These are phyloP conservation scores for Drosophila kokeensis DNA, from an alignment of 2,888 invertebrate genomes.

Conservation along the genomic window DNA sequence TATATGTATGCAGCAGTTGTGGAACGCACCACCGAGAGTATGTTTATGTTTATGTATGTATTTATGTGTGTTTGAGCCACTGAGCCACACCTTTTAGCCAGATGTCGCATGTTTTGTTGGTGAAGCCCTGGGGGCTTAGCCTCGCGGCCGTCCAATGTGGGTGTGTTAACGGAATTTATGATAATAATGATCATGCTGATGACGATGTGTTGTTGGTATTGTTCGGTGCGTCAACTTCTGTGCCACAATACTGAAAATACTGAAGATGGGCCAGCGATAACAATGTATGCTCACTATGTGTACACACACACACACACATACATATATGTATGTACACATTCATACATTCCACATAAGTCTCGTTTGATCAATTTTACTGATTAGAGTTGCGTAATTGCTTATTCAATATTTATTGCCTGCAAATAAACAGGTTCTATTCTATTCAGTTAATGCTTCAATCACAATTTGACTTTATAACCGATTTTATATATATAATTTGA, in stretches of 20 bases:
- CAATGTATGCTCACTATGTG: conserved; percentile 9
- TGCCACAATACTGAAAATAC: conserved; percentile 38
- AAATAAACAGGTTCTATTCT: neutral
- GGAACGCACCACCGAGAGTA: conserved; percentile 14
- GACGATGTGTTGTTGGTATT: conserved; percentile 8
- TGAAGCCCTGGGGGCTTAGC: conserved; percentile 32
- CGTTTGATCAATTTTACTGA: conserved; percentile 19
- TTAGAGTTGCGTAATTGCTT: conserved; percentile 14
- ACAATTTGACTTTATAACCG: neutral
- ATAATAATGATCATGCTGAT: conserved; percentile 34
- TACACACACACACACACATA: neutral
- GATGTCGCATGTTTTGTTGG: conserved; percentile 39
- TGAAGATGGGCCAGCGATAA: conserved; percentile 44
- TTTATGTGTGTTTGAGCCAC: neutral
- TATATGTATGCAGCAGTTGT: neutral
- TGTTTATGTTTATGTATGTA: neutral
- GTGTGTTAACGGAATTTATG: conserved; percentile 53
- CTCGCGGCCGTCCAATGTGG: conserved; percentile 39
- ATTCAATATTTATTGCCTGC: conserved; percentile 1
- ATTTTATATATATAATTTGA: neutral
- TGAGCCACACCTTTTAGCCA: conserved; percentile 58
- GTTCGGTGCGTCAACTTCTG: conserved; percentile 51
- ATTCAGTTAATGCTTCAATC: neutral
- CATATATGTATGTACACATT: neutral
- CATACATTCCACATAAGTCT: conserved; percentile 11